These are phyloP conservation scores for Erpornis zantholeuca DNA, from an alignment of 2,113 vertebrate genomes.

Conservation along the genomic window DNA sequence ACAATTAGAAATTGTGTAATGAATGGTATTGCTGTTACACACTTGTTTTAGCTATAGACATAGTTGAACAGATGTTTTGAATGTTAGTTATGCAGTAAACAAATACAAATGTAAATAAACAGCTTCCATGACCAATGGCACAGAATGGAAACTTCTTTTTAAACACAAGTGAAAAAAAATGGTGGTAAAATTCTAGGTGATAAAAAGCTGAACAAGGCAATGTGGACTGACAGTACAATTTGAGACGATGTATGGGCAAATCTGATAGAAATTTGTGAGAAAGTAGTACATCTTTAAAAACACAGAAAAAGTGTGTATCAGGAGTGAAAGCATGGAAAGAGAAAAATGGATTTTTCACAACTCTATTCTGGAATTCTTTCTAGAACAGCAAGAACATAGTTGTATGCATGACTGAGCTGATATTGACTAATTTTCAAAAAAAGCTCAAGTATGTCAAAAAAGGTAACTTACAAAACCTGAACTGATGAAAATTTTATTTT, in stretches of 20 bases:
- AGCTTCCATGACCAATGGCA: background rate
- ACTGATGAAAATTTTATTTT: background rate
- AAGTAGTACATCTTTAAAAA: background rate
- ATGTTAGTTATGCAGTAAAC: background rate
- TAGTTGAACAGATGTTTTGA: background rate
- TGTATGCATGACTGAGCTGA: background rate
- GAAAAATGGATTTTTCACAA: background rate
- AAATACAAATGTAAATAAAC: background rate
- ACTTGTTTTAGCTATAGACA: background rate
- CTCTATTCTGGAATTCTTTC: background rate
- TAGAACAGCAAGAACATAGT: background rate
- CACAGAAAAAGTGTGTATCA: background rate
- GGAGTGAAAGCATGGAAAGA: background rate
- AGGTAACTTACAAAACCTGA: background rate
- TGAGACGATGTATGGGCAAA: background rate
- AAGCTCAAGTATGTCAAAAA: background rate
- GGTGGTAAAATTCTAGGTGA: background rate
- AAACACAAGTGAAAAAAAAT: background rate
- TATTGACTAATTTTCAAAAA: background rate
- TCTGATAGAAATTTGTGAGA: background rate
- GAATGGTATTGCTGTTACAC: background rate
- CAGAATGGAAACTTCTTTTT: background rate
- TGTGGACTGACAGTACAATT: fast-evolving
- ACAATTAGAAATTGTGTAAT: background rate
- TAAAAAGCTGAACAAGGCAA: background rate